These are phyloP conservation scores for Podarcis muralis DNA, from an alignment of 2,113 vertebrate genomes.

Conservation along the genomic window DNA sequence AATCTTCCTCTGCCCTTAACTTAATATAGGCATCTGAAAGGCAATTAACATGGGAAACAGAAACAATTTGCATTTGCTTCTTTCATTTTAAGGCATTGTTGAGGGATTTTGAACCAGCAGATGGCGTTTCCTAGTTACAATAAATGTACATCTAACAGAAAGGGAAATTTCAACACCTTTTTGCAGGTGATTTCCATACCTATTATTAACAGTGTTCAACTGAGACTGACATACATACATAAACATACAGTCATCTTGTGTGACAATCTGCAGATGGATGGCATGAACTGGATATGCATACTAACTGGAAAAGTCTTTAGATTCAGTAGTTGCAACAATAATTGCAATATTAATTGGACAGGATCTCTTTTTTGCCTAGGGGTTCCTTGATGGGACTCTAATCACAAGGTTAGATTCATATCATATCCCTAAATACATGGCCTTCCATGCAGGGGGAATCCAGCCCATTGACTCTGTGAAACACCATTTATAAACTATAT, in stretches of 20 bases:
- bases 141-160: not conserved
- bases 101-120: not conserved
- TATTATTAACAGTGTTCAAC: not conserved
- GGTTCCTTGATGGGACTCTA: too few species aligned
- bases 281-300: not conserved
- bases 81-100: not conserved
- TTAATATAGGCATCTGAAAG: not conserved
- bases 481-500: too few species aligned
- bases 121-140: not conserved
- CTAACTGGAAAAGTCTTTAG: not conserved
- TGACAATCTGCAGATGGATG: not conserved
- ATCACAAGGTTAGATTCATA: too few species aligned
- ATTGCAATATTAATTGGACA: not conserved
- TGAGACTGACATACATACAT: fast-evolving
- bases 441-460: too few species aligned
- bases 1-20: not conserved
- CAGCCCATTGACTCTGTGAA: too few species aligned
- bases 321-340: not conserved
- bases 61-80: not conserved
- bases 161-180: not conserved
- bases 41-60: not conserved
- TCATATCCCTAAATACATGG: too few species aligned
- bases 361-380: not conserved
- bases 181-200: too few species aligned
- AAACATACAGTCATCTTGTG: not conserved